Evolutionary conservation across 2,888 invertebrate species (phyloP).

Genomic region (Hylaea fasciaria): DNA sequence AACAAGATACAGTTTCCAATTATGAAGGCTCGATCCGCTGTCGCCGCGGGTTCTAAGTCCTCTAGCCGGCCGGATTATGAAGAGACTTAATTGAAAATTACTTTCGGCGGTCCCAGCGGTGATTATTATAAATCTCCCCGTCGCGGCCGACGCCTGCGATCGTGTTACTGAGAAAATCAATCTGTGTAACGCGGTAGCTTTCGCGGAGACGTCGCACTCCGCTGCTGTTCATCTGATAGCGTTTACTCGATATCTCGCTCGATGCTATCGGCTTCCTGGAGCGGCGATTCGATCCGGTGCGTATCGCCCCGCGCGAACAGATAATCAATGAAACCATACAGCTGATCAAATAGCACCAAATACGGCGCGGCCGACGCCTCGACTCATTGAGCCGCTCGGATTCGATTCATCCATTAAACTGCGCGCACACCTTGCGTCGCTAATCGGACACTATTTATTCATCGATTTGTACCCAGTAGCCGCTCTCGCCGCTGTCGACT

Average conservation of each 20-base stretch:
- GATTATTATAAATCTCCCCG: conserved; percentile 74
- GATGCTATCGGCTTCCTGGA: conserved; percentile 48
- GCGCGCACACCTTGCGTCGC: conserved; percentile 69
- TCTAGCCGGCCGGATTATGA: conserved; percentile 77
- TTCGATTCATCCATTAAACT: conserved; percentile 71
- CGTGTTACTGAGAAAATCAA: conserved; percentile 59
- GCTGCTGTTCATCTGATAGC: conserved; percentile 15
- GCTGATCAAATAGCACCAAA: conserved; percentile 66
- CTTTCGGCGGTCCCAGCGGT: conserved; percentile 69
- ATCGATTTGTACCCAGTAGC: conserved; percentile 80
- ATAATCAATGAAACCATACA: conserved; percentile 64
- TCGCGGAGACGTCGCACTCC: conserved; percentile 45
- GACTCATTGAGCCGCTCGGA: conserved; percentile 67
- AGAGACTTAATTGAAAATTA: conserved; percentile 81
- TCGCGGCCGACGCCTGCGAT: conserved; percentile 60
- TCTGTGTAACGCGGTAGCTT: conserved; percentile 66
- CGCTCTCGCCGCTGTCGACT: conserved; percentile 70
- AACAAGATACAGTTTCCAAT: conserved; percentile 75
- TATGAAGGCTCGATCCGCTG: conserved; percentile 59
- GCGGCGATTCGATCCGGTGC: conserved; percentile 41
- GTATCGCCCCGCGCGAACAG: conserved; percentile 54
- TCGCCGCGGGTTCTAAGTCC: conserved; percentile 67
- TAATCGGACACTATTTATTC: conserved; percentile 79
- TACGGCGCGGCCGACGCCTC: conserved; percentile 58
- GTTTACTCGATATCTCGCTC: conserved; percentile 38